Evolutionary conservation across 1,140 invertebrate genomes (phyloP), one percentile per base, ranked within the genome.

Genomic region (Hirudo medicinalis): DNA sequence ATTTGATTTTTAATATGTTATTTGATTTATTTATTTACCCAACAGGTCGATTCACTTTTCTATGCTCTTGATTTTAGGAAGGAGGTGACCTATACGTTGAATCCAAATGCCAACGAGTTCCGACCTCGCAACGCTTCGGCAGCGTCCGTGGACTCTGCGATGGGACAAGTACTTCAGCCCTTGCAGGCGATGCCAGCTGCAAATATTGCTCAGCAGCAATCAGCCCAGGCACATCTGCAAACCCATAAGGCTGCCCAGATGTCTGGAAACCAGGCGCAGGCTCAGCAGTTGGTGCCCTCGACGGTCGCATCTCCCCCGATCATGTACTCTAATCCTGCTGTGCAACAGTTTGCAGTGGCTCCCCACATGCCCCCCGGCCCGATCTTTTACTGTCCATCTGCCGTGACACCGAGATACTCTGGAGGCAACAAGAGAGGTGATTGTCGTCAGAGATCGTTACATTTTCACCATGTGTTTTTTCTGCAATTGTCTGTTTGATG

Each of bases 101-200:
- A 63, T 32, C 57, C 57, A 22, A 63, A 63, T 11, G 57, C 57
- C 57, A 63, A 63, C 29, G 57, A 63, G 57, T 63, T 63, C 57
- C 9, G 29, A n/a, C 57, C 57, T 63, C 57, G 57, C 22, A 49
- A 49, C 13, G 9, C 43, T 49, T 49, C 43, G 43, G 20, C 29
- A n/a, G 29, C 8, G 22, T 63, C 57, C 57, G 4, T 22, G 57
- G 57, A 63, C 15, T 1, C 6, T 2, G 8, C 11, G 13, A 63
- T 22, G 29, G 29, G 22, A 0, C 57, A 63, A 15, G 22, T 11
- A 22, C 6, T 25, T 11, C 57, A 63, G 8, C 22, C 57, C 57
- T 32, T 32, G 29, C 57, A 63, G 57, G 22, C 29, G 13, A 13
- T 25, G 29, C 57, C 57, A 6, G 8, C 57, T 13, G 57, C 29